Evolutionary conservation across 2,113 vertebrate genomes (phyloP).

Genomic region (Melanotaenia duboulayi): DNA sequence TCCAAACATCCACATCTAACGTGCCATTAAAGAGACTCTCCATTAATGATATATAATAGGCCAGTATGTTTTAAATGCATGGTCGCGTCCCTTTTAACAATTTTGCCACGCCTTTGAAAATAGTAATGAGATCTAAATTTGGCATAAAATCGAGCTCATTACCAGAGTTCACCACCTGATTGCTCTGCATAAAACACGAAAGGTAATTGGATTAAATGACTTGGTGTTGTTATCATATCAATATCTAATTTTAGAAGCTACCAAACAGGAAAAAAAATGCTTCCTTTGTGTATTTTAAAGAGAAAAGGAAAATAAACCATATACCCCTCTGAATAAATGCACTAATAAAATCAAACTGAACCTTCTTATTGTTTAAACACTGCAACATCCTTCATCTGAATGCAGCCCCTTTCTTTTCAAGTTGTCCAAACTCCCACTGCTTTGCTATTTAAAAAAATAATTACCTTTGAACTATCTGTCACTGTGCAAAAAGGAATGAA

Average conservation of each 20-base stretch:
- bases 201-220: slow-evolving; percentile 97
- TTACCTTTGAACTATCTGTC: slow-evolving; percentile 59
- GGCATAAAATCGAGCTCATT: slow-evolving; percentile 99
- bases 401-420: slow-evolving; percentile 21
- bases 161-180: slow-evolving; percentile 95
- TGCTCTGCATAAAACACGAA: slow-evolving; percentile 94
- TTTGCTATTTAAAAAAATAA: slow-evolving; percentile 31
- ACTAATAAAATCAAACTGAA: slow-evolving; percentile 27
- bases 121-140: slow-evolving; percentile 95
- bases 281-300: slow-evolving; percentile 8
- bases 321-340: neutral
- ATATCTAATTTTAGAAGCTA: slow-evolving; percentile 72
- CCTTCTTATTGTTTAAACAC: slow-evolving; percentile 28
- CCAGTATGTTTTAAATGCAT: slow-evolving; percentile 80
- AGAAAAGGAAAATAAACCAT: slow-evolving; percentile 1
- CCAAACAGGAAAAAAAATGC: slow-evolving; percentile 2
- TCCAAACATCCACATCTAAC: slow-evolving; percentile 70
- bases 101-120: slow-evolving; percentile 87
- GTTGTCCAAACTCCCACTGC: slow-evolving; percentile 7
- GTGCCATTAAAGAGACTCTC: slow-evolving; percentile 72
- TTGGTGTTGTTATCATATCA: slow-evolving; percentile 83
- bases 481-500: slow-evolving; percentile 61
- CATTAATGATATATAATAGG: slow-evolving; percentile 80
- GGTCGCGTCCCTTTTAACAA: slow-evolving; percentile 79
- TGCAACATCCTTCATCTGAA: slow-evolving; percentile 19